Percentiles rank a stretch among this genome's conserved stretches.
Evolutionary conservation across 2,113 vertebrate species (phyloP).

Genomic region (Amphiprion ocellaris): DNA sequence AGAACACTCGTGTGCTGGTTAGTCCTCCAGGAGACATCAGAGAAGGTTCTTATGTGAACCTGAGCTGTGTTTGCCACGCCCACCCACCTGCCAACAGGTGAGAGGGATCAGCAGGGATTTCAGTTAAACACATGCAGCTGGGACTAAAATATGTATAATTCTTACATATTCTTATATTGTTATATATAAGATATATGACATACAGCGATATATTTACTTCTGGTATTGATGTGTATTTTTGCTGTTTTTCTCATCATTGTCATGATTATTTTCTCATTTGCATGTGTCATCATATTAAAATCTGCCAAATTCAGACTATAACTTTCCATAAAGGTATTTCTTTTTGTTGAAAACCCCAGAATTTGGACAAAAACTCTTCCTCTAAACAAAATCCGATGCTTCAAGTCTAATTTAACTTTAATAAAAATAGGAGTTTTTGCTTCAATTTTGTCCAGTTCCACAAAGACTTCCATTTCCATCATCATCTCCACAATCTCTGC

Average conservation of each 20-base stretch:
- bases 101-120: not conserved
- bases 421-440: too few species aligned
- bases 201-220: too few species aligned
- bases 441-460: not conserved
- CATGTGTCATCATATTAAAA: not conserved
- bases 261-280: not conserved
- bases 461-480: not conserved
- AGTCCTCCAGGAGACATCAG: constrained; percentile 80
- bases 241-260: not conserved
- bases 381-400: too few species aligned
- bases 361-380: too few species aligned
- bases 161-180: too few species aligned
- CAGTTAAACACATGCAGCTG: not conserved
- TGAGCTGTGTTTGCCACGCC: constrained; percentile 80
- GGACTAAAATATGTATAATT: not conserved
- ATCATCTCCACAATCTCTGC: not conserved
- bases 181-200: too few species aligned
- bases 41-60: constrained; percentile 79
- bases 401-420: too few species aligned
- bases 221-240: not conserved
- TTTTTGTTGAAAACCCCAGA: too few species aligned
- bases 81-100: constrained; percentile 78
- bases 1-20: constrained; percentile 77
- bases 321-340: too few species aligned
- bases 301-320: not conserved